Evolutionary conservation across 92 coral and sea anemone genomes (phyloP), one percentile per base, ranked within the genome.

Genomic region (Muricea muricata): DNA sequence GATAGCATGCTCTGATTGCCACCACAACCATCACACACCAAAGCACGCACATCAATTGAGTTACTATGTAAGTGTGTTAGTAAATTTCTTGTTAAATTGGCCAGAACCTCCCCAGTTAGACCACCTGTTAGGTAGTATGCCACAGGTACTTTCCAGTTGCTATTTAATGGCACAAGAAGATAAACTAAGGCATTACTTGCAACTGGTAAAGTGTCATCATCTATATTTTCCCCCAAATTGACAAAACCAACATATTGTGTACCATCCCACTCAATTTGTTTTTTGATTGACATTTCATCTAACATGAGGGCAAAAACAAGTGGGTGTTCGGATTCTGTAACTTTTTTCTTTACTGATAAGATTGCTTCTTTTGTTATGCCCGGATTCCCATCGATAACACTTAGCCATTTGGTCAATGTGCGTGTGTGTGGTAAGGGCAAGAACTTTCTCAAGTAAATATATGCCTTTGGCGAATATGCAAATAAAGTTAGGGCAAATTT

Each of bases 241-340:
- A 80, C 84, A 80, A 61, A 80, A 26, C 84, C 84, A 12, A 14
- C 42, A n/a, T 35, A 80, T 50, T 80, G 55, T 21, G 24, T 58
- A 24, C 76, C 85, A 80, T 80, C 85, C 85, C 76, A 80, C 10
- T 80, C 46, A 29, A 79, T 46, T 32, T 58, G 84, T 48, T 79
- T 79, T 39, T 67, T 65, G 25, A 79, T 79, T n/a, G 73, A 15
- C 84, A 79, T 79, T 67, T 79, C 84, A 28, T 79, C 84, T 18
- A 33, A 30, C 84, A 79, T 79, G 23, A 79, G 33, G 25, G 33
- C 9, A 54, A 55, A 33, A 54, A 58, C 32, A 55, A 55, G 46
- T 32, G 67, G 83, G 39, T 78, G 70, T 78, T 78, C 26, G n/a
- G 84, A 39, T 21, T 65, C 83, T 35, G 15, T 23, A 52, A 52